Percentiles rank a stretch among this genome's conserved stretches.
Conservation (phyloP, 2,797 vertebrate species). For the Acestrorhynchus altus region DNA sequence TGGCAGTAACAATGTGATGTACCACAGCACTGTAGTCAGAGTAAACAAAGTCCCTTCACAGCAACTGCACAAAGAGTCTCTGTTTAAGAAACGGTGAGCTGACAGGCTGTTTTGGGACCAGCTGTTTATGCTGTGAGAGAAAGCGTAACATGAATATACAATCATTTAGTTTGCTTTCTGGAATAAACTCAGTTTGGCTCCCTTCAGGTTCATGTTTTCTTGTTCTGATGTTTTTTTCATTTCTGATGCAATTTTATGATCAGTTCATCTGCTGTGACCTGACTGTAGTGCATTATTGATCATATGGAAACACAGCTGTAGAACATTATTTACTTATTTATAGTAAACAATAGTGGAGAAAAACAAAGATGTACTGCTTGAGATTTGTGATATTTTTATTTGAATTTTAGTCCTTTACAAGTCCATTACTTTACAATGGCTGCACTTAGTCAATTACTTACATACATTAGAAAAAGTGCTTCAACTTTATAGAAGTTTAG, state of each 20-base stretch:
- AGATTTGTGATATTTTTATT: constrained; percentile 37
- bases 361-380: constrained; percentile 19
- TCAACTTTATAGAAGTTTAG: constrained; percentile 41
- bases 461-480: constrained; percentile 36
- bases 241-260: background rate
- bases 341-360: background rate
- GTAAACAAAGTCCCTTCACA: constrained; percentile 44
- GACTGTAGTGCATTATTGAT: background rate
- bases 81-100: constrained; percentile 28
- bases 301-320: background rate
- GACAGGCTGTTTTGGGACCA: constrained; percentile 20
- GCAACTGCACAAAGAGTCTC: constrained; percentile 29
- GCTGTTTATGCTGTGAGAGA: background rate
- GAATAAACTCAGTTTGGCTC: background rate
- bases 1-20: constrained; percentile 22
- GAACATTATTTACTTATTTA: too few species aligned
- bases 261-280: background rate
- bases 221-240: background rate
- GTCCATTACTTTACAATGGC: constrained; percentile 40
- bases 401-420: too few species aligned
- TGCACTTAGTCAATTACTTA: constrained; percentile 24
- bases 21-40: constrained; percentile 35
- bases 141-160: constrained; percentile 4
- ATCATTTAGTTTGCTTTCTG: background rate
- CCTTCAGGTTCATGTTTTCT: too few species aligned